Evolutionary conservation across 2,113 vertebrate species (phyloP).

Genomic region (Eptatretus burgeri): DNA sequence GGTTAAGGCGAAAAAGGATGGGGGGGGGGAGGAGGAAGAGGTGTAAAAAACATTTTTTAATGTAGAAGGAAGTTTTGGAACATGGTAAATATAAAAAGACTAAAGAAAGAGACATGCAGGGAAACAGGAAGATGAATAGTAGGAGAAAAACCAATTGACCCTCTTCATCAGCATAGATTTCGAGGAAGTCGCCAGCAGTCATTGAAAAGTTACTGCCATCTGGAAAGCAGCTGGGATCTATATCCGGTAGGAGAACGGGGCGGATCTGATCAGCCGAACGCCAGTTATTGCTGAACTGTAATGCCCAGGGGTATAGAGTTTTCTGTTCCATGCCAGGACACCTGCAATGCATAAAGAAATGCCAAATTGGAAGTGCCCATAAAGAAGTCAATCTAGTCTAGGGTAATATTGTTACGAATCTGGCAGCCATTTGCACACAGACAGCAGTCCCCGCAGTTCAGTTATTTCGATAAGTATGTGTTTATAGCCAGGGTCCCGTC

Average conservation of each 20-base stretch:
- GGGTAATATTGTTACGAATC: no score
- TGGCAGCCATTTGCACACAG: no score
- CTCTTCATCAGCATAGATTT: conserved; percentile 63
- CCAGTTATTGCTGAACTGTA: conserved; percentile 97
- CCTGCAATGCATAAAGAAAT: conserved; percentile 29
- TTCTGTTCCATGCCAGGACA: conserved; percentile 57
- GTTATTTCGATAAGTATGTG: no score
- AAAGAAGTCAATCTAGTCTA: conserved; percentile 8
- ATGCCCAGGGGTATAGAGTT: conserved; percentile 87
- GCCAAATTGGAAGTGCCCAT: conserved; percentile 10
- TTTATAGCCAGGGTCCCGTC: no score
- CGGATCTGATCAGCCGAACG: conserved; percentile 64
- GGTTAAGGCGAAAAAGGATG: no score
- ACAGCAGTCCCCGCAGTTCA: no score
- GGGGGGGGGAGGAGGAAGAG: not conserved
- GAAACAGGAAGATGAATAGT: not conserved
- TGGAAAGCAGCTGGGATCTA: conserved; percentile 69
- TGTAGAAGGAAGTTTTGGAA: not conserved
- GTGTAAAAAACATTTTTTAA: not conserved
- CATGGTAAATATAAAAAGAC: conserved; percentile 1
- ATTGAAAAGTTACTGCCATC: conserved; percentile 67
- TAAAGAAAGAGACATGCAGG: not conserved
- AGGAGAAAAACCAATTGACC: conserved; percentile 15
- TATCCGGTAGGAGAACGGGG: conserved; percentile 57
- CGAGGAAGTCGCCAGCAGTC: conserved; percentile 90